Evolutionary conservation across 1,140 invertebrate genomes (phyloP).

Genomic region (Tetramorium alpestre): DNA sequence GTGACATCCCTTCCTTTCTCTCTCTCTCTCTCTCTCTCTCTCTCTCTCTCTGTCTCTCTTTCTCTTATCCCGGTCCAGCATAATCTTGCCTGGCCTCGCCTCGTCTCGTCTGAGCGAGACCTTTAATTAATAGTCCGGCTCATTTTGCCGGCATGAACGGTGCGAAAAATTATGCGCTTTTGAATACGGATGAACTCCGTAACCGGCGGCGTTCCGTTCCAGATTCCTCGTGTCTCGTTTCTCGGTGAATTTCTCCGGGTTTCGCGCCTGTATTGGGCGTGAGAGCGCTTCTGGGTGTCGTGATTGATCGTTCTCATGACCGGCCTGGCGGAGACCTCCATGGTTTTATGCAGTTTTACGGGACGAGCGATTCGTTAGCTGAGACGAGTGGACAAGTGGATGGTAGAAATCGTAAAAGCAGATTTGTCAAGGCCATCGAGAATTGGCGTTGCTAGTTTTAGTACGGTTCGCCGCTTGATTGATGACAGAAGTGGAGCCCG

Average conservation of each 20-base stretch:
- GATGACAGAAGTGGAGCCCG: conserved; percentile 32
- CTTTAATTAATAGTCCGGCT: conserved; percentile 80
- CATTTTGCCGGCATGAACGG: conserved; percentile 65
- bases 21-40: not conserved
- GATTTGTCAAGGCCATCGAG: conserved; percentile 51
- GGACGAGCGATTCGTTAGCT: conserved; percentile 56
- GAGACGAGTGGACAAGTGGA: conserved; percentile 58
- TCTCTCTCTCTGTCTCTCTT: not conserved
- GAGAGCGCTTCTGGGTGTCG: conserved; percentile 45
- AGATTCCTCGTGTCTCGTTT: conserved; percentile 29
- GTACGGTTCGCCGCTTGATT: conserved; percentile 46
- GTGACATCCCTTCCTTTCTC: conserved; percentile 23
- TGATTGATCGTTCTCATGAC: conserved; percentile 39
- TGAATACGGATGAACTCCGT: conserved; percentile 75
- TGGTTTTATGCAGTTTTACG: conserved; percentile 62
- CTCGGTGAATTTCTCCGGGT: conserved; percentile 23
- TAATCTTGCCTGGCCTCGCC: not conserved
- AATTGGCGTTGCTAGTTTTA: conserved; percentile 50
- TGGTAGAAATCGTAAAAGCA: conserved; percentile 57
- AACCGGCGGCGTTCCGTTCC: conserved; percentile 19
- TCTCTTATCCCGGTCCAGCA: conserved; percentile 17
- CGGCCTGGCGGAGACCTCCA: conserved; percentile 30
- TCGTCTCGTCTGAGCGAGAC: conserved; percentile 47
- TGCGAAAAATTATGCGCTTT: conserved; percentile 78
- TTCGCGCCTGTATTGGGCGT: conserved; percentile 34